Evolutionary conservation across 2,888 invertebrate species (phyloP), one percentile per base, ranked within the genome.

Genomic region (Hoplodrina ambigua): DNA sequence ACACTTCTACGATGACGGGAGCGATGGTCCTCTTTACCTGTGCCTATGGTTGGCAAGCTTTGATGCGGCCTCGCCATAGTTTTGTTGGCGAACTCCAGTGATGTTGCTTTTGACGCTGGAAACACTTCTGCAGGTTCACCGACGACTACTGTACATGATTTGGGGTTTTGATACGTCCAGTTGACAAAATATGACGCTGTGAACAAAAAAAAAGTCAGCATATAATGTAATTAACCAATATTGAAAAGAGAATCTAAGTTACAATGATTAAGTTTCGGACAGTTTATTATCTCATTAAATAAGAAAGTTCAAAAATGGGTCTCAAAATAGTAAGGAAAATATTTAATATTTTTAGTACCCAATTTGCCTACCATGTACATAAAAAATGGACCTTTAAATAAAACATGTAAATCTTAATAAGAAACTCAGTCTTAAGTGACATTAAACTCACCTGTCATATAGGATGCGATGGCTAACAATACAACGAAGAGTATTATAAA

Each of bases 401-500:
- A 30, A 11, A 58, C 49, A 19, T 50, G 19, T 44, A 33, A 46
- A 49, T 25, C 4, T 11, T 10, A 49, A 49, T n/a, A 44, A 13
- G 2, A 17, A 17, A 44, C 8, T 4, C 10, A 41, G 11, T 50
- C 1, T 33, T 52, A 25, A 62, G 33, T 50, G 46, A 20, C 46
- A 30, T 17, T 10, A 50, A 46, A 83, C 88, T 89, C 95, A 98
- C 98, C 98, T 96, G 98, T 98, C 96, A 99, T 97, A 96, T 98
- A 98, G 85, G 98, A 97, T 84, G 98, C 96, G 83, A 98, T 97
- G 83, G 98, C 98, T 89, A 98, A 97, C 86, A 99, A 96, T 88
- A 98, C 97, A 86, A 98, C 97, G 86, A 98, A 97, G 86, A 98
- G 96, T 93, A 98, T 97, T 90, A 98, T 97, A 91, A 98, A 98